Evolutionary conservation across 1,140 invertebrate species (phyloP).

Genomic region (Homarus americanus): DNA sequence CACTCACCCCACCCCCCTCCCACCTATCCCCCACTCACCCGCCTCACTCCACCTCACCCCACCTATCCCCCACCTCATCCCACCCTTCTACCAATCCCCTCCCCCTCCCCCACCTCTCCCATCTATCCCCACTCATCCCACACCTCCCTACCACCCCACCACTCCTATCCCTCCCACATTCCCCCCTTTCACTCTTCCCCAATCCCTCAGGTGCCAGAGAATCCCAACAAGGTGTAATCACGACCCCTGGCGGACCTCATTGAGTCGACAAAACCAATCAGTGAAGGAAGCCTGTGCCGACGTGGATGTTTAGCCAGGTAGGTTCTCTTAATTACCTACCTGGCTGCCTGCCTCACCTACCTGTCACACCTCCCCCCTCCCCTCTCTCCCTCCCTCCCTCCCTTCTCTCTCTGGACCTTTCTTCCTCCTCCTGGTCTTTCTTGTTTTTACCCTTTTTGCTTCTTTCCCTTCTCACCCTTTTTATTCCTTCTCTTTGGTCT

Average conservation of each 20-base stretch:
- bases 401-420: background rate
- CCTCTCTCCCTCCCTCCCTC: background rate
- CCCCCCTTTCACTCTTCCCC: background rate
- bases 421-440: background rate
- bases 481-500: no score
- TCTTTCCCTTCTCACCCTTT: no score
- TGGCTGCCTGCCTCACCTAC: no score
- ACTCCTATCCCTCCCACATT: background rate
- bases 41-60: background rate
- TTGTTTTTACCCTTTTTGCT: no score
- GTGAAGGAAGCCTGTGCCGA: background rate
- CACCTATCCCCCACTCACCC: background rate
- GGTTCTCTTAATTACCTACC: constrained; percentile 16
- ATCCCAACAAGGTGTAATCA: constrained; percentile 45
- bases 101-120: background rate
- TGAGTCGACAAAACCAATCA: constrained; percentile 40
- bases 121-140: background rate
- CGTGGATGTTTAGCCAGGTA: constrained; percentile 19
- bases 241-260: constrained; percentile 14
- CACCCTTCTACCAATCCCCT: background rate
- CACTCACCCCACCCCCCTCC: background rate
- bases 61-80: background rate
- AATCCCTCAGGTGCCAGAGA: constrained; percentile 35
- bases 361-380: background rate
- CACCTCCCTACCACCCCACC: background rate